Conservation (phyloP, 2,888 invertebrate genomes). For the Zootermopsis nevadensis region DNA sequence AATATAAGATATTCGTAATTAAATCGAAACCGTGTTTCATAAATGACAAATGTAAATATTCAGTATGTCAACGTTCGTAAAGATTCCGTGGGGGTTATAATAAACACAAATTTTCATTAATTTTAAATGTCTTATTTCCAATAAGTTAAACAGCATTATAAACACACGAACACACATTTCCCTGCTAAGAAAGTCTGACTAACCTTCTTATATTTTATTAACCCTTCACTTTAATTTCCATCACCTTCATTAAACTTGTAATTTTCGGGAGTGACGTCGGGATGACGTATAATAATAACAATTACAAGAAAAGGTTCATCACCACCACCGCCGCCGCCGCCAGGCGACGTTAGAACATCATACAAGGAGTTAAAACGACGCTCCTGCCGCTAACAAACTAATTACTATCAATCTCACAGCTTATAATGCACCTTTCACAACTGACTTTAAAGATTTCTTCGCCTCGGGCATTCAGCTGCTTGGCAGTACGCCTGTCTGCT, state of each 20-base stretch:
- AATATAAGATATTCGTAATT: too few relatives aligned
- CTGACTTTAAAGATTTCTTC: constrained; percentile 31
- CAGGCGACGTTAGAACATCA: constrained; percentile 19
- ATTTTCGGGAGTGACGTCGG: neutral
- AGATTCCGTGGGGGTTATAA: too few relatives aligned
- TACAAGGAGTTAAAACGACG: constrained; percentile 24
- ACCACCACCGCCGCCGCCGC: neutral
- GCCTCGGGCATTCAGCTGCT: constrained; percentile 2
- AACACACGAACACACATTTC: too few relatives aligned
- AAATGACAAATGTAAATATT: too few relatives aligned
- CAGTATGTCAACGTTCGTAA: too few relatives aligned
- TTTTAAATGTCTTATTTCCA: too few relatives aligned
- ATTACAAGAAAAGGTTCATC: constrained; percentile 32
- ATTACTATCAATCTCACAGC: constrained; percentile 41
- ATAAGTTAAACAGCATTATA: too few relatives aligned
- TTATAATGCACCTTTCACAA: constrained; percentile 41
- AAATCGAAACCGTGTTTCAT: too few relatives aligned
- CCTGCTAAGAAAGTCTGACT: too few relatives aligned
- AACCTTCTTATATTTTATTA: constrained; percentile 3
- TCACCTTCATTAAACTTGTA: constrained; percentile 27
- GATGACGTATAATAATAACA: constrained; percentile 12
- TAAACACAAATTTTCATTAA: too few relatives aligned
- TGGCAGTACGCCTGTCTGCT: neutral
- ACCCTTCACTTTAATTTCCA: constrained; percentile 19
- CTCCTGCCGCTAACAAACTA: constrained; percentile 26